Base-by-base conservation (phyloP, 2,113 vertebrate genomes). In the Mastomys coucha region DNA sequence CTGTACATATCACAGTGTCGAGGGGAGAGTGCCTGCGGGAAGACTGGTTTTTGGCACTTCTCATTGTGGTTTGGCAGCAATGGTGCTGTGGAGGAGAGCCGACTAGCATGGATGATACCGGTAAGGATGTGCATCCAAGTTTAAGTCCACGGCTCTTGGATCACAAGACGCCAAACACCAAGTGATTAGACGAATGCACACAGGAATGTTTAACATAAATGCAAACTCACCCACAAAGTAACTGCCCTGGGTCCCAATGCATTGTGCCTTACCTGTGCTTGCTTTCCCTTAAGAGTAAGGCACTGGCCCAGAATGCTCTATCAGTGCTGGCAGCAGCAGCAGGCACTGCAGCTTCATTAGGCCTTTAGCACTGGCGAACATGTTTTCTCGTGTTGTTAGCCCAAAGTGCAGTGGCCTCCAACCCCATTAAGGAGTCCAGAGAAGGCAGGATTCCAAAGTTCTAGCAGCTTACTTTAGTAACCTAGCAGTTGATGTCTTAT, bases 401-500 rank as follows among this genome's bases (percentile, higher is more conserved):
- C 98, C 97, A 97, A 98, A 97, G 88, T 94, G 97, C 96, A 95
- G 90, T 91, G 96, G 97, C 97, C 98, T 98, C 97, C 97, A 98
- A 97, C 95, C 98, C 98, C 97, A 97, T 97, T 98, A 98, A 96
- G 91, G 90, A 93, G 95, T 93, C 91, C 8, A 96, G 95, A 77
- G 31, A 93, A 95, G 91, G 96, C 95, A 95, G 96, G 96, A 98
- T 90, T 97, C 92, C 73, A 94, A 95, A 98, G 94, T 98, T 98
- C 97, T 97, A 92, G 92, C 7, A 95, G 88, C 95, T 96, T 94
- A 88, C 97, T 96, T 95, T 96, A 98, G 97, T 95, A 97, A 85
- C 73, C 80, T 39, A 81, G 87, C 94, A 91, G 93, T 96, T 96
- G 93, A 58, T 2, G 31, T 98, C 96, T 98, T 97, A 97, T 97